Evolutionary conservation across 2,113 vertebrate species (phyloP).

Genomic region (zebrafish (Danio rerio)): DNA sequence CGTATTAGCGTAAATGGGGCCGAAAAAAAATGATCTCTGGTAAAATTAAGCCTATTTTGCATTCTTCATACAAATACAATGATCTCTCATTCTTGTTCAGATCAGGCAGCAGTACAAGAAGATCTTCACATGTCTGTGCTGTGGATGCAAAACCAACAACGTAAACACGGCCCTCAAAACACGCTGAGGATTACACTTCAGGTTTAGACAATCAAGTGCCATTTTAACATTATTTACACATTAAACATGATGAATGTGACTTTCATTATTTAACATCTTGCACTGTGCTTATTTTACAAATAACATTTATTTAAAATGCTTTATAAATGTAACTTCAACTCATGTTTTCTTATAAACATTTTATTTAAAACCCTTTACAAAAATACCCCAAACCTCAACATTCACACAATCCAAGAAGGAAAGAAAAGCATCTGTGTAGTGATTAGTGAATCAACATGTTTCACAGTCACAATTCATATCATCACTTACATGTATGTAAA

Average conservation of each 20-base stretch:
- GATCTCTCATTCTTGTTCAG: background rate
- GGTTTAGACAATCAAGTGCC: background rate
- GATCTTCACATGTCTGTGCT: background rate
- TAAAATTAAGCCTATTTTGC: too few species aligned
- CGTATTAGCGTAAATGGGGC: too few species aligned
- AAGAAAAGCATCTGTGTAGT: background rate
- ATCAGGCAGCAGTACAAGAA: conserved; percentile 37
- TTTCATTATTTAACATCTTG: background rate
- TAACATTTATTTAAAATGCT: background rate
- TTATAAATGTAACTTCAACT: background rate
- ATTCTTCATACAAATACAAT: background rate
- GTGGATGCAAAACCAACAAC: background rate
- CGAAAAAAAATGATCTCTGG: too few species aligned
- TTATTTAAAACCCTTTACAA: background rate
- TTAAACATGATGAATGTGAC: background rate
- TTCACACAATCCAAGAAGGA: background rate
- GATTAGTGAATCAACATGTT: background rate
- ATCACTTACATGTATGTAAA: background rate
- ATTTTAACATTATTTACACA: background rate
- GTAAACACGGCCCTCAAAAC: too few species aligned
- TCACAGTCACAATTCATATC: background rate
- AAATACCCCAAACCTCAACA: background rate
- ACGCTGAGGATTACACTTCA: background rate
- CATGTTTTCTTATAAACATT: background rate
- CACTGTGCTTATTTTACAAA: background rate